Percentiles rank a stretch among this genome's conserved stretches.
Conservation (phyloP, 2,888 invertebrate species). For the Hololepta plana region DNA sequence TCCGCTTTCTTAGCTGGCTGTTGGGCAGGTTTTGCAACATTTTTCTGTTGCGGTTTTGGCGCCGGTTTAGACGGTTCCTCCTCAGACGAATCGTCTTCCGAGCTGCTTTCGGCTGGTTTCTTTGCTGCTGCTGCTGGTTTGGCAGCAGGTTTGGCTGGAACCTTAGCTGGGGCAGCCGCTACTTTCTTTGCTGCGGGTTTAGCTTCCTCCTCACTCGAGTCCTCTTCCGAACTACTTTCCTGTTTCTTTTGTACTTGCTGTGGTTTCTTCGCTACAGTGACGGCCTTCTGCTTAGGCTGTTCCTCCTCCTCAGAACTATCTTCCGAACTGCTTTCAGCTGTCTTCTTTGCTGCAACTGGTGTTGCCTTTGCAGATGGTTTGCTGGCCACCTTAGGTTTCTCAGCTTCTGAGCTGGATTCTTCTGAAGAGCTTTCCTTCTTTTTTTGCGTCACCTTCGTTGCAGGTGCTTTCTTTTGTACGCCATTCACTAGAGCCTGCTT, state of each 20-base stretch:
- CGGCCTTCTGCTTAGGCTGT: neutral
- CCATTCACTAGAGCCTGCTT: constrained; percentile 1
- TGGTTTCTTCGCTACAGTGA: constrained; percentile 2
- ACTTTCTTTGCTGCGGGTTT: constrained; percentile 10
- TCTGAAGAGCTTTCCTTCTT: constrained; percentile 4
- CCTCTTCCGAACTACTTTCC: constrained; percentile 22
- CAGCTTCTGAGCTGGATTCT: constrained; percentile 3
- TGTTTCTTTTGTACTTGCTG: constrained; percentile 7
- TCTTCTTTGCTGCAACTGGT: constrained; percentile 15
- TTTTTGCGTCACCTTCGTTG: constrained; percentile 3
- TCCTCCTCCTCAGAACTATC: constrained; percentile 23
- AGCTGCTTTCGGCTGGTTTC: constrained; percentile 8
- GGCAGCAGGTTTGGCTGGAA: constrained; percentile 5
- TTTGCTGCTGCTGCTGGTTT: constrained; percentile 8
- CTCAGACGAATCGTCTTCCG: constrained; percentile 9
- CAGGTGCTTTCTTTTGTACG: constrained; percentile 5
- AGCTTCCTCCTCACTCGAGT: constrained; percentile 10
- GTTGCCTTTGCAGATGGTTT: constrained; percentile 16
- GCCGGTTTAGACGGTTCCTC: constrained; percentile 4
- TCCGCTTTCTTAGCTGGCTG: constrained; percentile 10
- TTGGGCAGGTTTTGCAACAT: constrained; percentile 8
- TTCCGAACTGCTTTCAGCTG: constrained; percentile 26
- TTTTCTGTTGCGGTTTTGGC: constrained; percentile 9
- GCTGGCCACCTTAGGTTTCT: constrained; percentile 8
- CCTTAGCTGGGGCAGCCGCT: constrained; percentile 3